Percentiles rank a stretch among this genome's conserved stretches.
These are phyloP conservation scores for Cyclophora punctaria DNA, from an alignment of 2,888 invertebrate genomes.

Conservation along the genomic window DNA sequence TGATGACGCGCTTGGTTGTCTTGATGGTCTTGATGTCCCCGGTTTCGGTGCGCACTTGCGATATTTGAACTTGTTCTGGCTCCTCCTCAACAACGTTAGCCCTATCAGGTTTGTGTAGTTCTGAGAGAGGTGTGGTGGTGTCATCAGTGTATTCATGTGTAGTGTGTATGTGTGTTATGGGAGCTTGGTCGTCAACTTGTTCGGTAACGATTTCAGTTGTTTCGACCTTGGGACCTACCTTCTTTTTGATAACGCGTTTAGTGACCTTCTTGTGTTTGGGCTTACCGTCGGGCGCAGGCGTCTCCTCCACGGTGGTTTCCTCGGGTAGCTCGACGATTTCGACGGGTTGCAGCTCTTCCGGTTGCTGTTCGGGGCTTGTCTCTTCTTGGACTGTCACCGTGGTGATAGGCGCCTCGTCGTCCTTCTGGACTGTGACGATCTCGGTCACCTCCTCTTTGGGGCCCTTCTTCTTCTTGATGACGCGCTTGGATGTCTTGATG, in stretches of 20 bases:
- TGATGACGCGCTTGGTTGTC: slow-evolving; percentile 27
- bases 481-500: slow-evolving; percentile 25
- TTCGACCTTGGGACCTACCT: slow-evolving; percentile 28
- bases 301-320: slow-evolving; percentile 16
- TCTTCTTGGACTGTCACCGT: slow-evolving; percentile 23
- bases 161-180: slow-evolving; percentile 8
- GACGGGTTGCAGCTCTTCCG: slow-evolving; percentile 12
- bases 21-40: slow-evolving; percentile 31
- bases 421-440: slow-evolving; percentile 50
- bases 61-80: slow-evolving; percentile 9
- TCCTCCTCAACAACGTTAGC: slow-evolving; percentile 11
- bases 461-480: slow-evolving; percentile 38
- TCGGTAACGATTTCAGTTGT: slow-evolving; percentile 40
- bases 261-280: slow-evolving; percentile 16
- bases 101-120: slow-evolving; percentile 7
- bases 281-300: slow-evolving; percentile 37
- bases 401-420: slow-evolving; percentile 41
- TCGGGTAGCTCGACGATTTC: slow-evolving; percentile 38
- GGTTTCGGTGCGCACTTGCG: slow-evolving; percentile 11
- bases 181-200: slow-evolving; percentile 24
- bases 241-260: slow-evolving; percentile 53
- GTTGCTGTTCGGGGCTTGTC: slow-evolving; percentile 19
- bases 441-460: slow-evolving; percentile 42
- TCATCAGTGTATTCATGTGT: slow-evolving; percentile 25
- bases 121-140: slow-evolving; percentile 15